These are phyloP conservation scores for Gadus chalcogrammus DNA, from an alignment of 2,113 vertebrate genomes.

Conservation along the genomic window DNA sequence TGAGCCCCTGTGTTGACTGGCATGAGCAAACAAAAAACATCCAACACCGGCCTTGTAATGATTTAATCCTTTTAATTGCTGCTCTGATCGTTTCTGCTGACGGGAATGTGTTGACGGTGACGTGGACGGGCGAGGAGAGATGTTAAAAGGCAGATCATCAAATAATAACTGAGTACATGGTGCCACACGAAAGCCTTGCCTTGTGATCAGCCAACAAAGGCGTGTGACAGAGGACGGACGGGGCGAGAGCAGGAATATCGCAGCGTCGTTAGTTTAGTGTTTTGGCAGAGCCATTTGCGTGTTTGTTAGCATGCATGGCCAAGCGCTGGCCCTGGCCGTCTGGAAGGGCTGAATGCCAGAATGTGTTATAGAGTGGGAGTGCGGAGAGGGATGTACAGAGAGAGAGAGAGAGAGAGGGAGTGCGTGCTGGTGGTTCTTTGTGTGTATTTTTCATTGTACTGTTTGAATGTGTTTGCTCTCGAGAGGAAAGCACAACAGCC, in stretches of 20 bases:
- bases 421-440: slow-evolving; percentile 6
- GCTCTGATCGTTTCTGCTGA: too few species aligned
- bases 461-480: slow-evolving; percentile 10
- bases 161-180: too few species aligned
- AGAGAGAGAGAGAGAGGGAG: slow-evolving; percentile 6
- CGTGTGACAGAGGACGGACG: neutral
- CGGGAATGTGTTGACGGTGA: too few species aligned
- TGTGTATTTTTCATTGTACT: neutral
- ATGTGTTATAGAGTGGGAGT: slow-evolving; percentile 29
- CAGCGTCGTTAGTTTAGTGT: slow-evolving; percentile 28
- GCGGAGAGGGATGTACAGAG: neutral
- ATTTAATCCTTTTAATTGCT: too few species aligned
- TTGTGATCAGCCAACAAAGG: slow-evolving; percentile 23
- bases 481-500: neutral
- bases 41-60: too few species aligned
- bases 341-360: neutral
- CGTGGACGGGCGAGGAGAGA: too few species aligned
- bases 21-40: too few species aligned
- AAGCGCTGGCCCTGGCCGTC: neutral
- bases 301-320: neutral
- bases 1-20: too few species aligned
- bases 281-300: neutral
- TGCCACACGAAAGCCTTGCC: too few species aligned
- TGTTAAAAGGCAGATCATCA: too few species aligned
- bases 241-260: slow-evolving; percentile 16